Evolutionary conservation across 2,888 invertebrate species (phyloP).

Genomic region (Agrotis exclamationis): DNA sequence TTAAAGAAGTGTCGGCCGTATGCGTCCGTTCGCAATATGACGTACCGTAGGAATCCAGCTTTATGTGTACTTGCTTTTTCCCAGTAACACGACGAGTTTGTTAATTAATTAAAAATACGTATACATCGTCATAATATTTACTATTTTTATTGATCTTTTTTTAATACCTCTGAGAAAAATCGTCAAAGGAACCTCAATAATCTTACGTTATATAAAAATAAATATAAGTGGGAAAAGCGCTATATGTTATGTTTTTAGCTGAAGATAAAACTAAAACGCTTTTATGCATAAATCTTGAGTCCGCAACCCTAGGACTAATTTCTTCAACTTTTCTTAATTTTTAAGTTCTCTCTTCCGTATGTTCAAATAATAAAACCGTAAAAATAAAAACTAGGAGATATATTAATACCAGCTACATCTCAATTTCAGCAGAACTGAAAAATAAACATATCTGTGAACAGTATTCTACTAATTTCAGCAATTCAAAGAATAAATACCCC

Average conservation of each 20-base stretch:
- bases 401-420: background rate
- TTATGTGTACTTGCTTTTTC: background rate
- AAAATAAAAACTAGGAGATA: background rate
- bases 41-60: too few relatives aligned
- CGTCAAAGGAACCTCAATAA: constrained; percentile 12
- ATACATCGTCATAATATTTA: background rate
- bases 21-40: too few relatives aligned
- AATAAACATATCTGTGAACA: constrained; percentile 19
- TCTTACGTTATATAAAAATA: constrained; percentile 7
- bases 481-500: constrained; percentile 46
- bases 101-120: constrained; percentile 23
- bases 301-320: too few relatives aligned
- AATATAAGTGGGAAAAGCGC: background rate
- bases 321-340: too few relatives aligned
- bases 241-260: background rate
- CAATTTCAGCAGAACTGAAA: background rate
- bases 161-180: constrained; percentile 4
- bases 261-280: too few relatives aligned
- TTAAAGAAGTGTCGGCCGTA: too few relatives aligned
- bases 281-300: too few relatives aligned
- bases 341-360: too few relatives aligned
- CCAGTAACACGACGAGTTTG: background rate
- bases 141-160: constrained; percentile 24
- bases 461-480: constrained; percentile 22
- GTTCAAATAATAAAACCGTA: too few relatives aligned